These are phyloP conservation scores for Adrianichthys oophorus DNA, from an alignment of 2,797 vertebrate species.

Conservation along the genomic window DNA sequence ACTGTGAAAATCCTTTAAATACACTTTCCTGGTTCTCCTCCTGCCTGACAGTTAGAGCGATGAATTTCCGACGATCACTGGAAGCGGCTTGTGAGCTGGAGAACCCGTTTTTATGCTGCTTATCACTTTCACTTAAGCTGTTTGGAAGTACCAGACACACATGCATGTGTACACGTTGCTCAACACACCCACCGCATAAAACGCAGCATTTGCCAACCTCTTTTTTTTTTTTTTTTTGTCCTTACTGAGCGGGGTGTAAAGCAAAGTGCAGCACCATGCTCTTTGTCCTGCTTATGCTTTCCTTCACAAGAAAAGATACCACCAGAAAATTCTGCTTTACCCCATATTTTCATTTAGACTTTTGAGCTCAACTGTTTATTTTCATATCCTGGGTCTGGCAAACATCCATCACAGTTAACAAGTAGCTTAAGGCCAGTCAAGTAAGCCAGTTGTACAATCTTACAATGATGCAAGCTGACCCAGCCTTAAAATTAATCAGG, in stretches of 20 bases:
- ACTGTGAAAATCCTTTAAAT: slow-evolving; percentile 75
- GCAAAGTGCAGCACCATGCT: slow-evolving; percentile 32
- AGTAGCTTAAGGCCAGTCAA: slow-evolving; percentile 58
- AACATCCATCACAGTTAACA: slow-evolving; percentile 58
- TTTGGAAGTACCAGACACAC: slow-evolving; percentile 59
- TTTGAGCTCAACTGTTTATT: slow-evolving; percentile 53
- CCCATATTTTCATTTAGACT: slow-evolving; percentile 35
- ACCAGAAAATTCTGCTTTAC: slow-evolving; percentile 29
- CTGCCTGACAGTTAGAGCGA: slow-evolving; percentile 66
- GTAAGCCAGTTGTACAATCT: slow-evolving; percentile 68
- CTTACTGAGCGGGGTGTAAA: slow-evolving; percentile 45
- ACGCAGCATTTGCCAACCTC: slow-evolving; percentile 25
- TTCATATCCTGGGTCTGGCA: slow-evolving; percentile 51
- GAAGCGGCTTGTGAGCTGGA: slow-evolving; percentile 54
- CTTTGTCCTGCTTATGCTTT: slow-evolving; percentile 42
- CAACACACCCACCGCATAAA: slow-evolving; percentile 30
- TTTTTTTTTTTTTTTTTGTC: slow-evolving; percentile 45
- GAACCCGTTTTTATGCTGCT: slow-evolving; percentile 56
- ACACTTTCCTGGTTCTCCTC: slow-evolving; percentile 62
- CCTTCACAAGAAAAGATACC: slow-evolving; percentile 36
- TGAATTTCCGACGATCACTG: slow-evolving; percentile 61
- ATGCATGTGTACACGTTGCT: slow-evolving; percentile 38
- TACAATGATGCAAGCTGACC: slow-evolving; percentile 51
- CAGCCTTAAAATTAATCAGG: slow-evolving; percentile 34
- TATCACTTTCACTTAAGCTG: slow-evolving; percentile 75